Percentiles rank a stretch among this genome's conserved stretches.
phyloP scores from a whole-genome alignment of 2,888 invertebrate species.

The Neoaliturus tenellus region DNA sequence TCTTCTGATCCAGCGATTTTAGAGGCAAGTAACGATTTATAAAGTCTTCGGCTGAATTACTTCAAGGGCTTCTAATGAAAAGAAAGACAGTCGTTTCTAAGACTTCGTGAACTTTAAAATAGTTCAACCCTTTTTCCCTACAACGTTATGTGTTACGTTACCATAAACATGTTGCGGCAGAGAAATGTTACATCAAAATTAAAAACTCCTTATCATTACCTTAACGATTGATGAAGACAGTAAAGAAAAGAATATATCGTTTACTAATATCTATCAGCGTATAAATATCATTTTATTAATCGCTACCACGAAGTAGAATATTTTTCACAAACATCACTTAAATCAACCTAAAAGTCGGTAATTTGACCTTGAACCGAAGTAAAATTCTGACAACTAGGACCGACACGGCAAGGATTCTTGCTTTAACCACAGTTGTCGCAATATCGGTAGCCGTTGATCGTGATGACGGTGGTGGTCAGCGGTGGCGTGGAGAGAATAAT shows the following conservation, averaged over 20 bases:
- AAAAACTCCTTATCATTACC: neutral
- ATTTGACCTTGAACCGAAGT: too few relatives aligned
- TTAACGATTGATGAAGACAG: neutral
- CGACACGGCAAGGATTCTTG: too few relatives aligned
- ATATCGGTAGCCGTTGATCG: too few relatives aligned
- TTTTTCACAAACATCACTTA: too few relatives aligned
- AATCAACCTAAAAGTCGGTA: too few relatives aligned
- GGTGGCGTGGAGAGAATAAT: neutral
- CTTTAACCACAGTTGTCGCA: too few relatives aligned
- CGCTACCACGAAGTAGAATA: too few relatives aligned
- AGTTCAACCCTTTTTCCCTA: neutral
- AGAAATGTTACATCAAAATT: too few relatives aligned
- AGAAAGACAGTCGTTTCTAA: neutral
- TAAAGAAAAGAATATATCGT: neutral
- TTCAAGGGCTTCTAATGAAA: neutral
- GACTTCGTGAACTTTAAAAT: neutral
- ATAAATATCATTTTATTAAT: too few relatives aligned
- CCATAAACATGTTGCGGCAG: neutral
- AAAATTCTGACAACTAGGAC: too few relatives aligned
- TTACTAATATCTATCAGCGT: neutral
- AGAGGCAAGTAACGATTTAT: too few relatives aligned
- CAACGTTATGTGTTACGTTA: too few relatives aligned
- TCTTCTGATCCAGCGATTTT: neutral
- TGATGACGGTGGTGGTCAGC: neutral
- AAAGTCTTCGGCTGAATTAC: neutral